Percentiles rank a stretch among this genome's conserved stretches.
Evolutionary conservation across 2,797 vertebrate genomes (phyloP).

Genomic region (Rhabdophis nuchalis): DNA sequence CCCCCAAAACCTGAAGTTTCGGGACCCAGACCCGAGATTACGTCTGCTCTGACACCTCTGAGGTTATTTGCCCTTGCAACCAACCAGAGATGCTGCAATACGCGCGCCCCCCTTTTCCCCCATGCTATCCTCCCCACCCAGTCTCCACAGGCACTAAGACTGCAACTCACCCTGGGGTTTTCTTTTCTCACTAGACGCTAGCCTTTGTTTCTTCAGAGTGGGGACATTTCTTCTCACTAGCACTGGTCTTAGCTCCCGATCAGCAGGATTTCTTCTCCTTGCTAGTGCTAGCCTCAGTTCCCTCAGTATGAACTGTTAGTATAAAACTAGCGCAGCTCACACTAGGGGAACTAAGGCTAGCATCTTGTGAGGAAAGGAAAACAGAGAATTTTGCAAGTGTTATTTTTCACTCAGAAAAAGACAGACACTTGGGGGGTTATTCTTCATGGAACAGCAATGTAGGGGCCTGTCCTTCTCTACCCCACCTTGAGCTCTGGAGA

Average conservation of each 20-base stretch:
- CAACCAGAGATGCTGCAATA: neutral
- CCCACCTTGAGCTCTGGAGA: neutral
- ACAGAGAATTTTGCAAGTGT: neutral
- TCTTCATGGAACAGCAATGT: neutral
- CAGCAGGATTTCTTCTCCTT: neutral
- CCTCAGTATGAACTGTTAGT: too few relatives aligned
- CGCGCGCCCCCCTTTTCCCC: accelerated
- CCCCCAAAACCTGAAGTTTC: neutral
- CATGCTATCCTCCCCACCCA: neutral
- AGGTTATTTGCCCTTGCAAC: neutral
- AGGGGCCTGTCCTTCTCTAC: neutral
- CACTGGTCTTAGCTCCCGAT: neutral
- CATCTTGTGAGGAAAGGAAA: neutral
- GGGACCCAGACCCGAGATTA: neutral
- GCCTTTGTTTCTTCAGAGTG: neutral
- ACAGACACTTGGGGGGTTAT: neutral
- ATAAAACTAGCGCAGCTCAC: neutral
- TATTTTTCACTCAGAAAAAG: neutral
- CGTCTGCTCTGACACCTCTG: neutral
- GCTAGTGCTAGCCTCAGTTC: neutral
- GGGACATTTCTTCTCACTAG: neutral
- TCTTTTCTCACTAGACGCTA: neutral
- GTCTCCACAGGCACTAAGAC: neutral
- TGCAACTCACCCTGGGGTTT: neutral
- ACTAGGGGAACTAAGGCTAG: neutral